Base-by-base conservation (phyloP, 1,140 invertebrate species). In the Diprion similis region DNA sequence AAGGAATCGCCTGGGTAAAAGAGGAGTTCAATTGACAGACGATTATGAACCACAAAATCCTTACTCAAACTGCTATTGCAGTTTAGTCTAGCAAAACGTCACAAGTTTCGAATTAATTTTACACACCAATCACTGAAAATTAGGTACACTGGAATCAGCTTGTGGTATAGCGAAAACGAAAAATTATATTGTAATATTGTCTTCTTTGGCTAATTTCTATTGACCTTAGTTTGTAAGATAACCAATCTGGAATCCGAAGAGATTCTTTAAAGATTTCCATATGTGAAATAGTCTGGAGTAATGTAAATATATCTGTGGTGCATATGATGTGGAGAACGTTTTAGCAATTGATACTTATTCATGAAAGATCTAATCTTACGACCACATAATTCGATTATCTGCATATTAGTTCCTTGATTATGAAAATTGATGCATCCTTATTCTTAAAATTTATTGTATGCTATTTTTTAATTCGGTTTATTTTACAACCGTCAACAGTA, bases 51-150 rank as follows among this genome's bases (percentile, higher is more conserved):
- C 74, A 24, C 74, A 79, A 11, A 77, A 80, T 48, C 17, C 76
- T 7, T 73, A 80, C 48, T 83, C 84, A 15, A 81, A 71, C 70
- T 88, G 86, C 75, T 87, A 82, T 46, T 88, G 86, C 70, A 74
- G 66, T 46, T 59, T 79, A 51, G 19, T 80, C 18, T 82, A 80
- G 77, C 73, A 15, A 37, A 45, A 17, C 45, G 15, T 70, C 51
- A 59, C 51, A 59, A 15, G n/a, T 8, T 9, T 59, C 24, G 1
- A 37, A 37, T 37, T 37, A 37, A 37, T 37, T 37, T 37, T 59
- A 17, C n/a, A 59, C 51, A 9, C 51, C 51, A 17, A 59, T 59
- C n/a, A 17, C 51, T 59, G 6, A 6, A 17, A 59, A 17, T 9
- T 37, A 15, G 51, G n/a, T 13, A 59, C 51, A 17, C 11, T 59